Base-by-base conservation (phyloP, 37 sponge, comb jelly and placozoan species). In the Oopsacas minuta region DNA sequence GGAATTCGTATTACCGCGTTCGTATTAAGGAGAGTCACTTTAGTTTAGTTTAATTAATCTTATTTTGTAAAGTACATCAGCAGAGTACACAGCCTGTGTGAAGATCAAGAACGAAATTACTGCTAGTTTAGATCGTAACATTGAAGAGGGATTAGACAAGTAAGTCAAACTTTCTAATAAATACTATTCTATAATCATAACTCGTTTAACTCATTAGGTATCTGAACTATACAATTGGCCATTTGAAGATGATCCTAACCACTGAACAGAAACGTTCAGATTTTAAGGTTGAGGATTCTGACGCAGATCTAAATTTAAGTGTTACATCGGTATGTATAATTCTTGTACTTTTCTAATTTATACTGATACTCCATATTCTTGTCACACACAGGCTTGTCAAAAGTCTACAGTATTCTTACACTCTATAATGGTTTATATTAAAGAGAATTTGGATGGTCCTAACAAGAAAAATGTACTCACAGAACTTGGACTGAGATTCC, bases 201-300 rank as follows among this genome's bases (percentile, higher is more conserved):
- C n/a, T n/a, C n/a, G n/a, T 20, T 51, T 51, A 23, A 51, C 52
- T 25, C 20, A 34, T 17, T 52, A 91, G 93, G 88, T 82, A 83
- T 37, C 36, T 93, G 34, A 39, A 53, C 28, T 52, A 84, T 37
- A 89, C 90, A 88, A 84, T 91, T 38, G 85, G 84, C 38, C 52
- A 69, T 37, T 53, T 89, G 35, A 89, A 84, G 83, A 82, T 39
- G 17, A 49, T 91, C 0, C 86, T 95, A 51, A 42, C 86, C 0
- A 84, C 82, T 23, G 52, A 91, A 36, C 96, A 95, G 88, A 92
- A 91, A 88, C 91, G 93, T 52, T 82, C 91, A 30, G 96, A 95
- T 83, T 95, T 87, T 84, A 89, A 61, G 52, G 90, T 88, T 37
- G 96, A 95, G 23, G 92, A 88, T n/a, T 38, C 81, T 0, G 49